These are phyloP conservation scores for Tinea pellionella DNA, from an alignment of 2,888 invertebrate species.

Conservation along the genomic window DNA sequence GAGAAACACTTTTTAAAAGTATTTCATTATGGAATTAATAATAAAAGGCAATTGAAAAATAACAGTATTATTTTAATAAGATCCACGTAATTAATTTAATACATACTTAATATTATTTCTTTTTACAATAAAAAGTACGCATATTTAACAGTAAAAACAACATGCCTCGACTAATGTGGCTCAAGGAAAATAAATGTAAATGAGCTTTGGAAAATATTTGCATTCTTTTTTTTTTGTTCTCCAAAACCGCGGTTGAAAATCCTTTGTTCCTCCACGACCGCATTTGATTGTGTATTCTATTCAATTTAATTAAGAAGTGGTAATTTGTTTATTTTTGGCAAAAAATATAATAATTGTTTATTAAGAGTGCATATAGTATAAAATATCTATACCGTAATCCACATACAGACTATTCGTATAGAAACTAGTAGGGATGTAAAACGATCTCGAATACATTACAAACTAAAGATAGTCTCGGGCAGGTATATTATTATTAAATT, in stretches of 20 bases:
- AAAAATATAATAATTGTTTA: background rate
- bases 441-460: no score
- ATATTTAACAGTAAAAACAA: conserved; percentile 21
- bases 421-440: no score
- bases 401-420: no score
- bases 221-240: conserved; percentile 18
- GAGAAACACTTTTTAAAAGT: background rate
- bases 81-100: background rate
- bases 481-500: background rate
- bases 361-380: background rate
- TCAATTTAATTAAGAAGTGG: background rate
- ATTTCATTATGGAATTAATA: background rate
- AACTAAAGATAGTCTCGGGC: no score
- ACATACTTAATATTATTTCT: background rate
- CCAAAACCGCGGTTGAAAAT: background rate
- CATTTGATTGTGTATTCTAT: background rate
- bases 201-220: conserved; percentile 36
- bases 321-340: background rate
- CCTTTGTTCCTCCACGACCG: conserved; percentile 7
- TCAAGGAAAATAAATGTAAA: conserved; percentile 32
- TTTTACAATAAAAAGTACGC: background rate
- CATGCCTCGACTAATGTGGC: conserved; percentile 27
- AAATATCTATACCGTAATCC: no score
- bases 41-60: background rate
- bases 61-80: background rate